These are phyloP conservation scores for Heliconius cydno DNA, from an alignment of 2,888 invertebrate species.

Conservation along the genomic window DNA sequence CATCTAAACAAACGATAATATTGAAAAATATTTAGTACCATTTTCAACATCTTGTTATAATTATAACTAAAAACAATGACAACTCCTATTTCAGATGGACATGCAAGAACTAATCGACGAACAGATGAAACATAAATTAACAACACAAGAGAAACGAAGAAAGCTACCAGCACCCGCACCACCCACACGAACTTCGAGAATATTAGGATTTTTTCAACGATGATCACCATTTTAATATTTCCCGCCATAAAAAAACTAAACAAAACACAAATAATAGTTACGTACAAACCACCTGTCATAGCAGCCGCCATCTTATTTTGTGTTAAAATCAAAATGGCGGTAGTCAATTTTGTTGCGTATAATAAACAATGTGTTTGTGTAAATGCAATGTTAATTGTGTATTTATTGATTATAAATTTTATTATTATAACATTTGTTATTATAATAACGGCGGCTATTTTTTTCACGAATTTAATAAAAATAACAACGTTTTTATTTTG, in stretches of 20 bases:
- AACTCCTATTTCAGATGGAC: slow-evolving; percentile 88
- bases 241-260: slow-evolving; percentile 20
- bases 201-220: slow-evolving; percentile 82
- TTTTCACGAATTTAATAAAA: slow-evolving; percentile 1
- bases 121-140: slow-evolving; percentile 93
- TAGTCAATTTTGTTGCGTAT: slow-evolving; percentile 53
- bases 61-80: background rate
- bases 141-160: slow-evolving; percentile 84
- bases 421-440: background rate
- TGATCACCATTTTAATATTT: slow-evolving; percentile 66
- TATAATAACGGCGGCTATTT: background rate
- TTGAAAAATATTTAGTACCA: background rate
- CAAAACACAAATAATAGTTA: slow-evolving; percentile 50
- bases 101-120: slow-evolving; percentile 96
- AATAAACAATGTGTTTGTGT: slow-evolving; percentile 52
- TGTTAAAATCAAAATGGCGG: slow-evolving; percentile 16
- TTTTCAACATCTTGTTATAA: background rate
- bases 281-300: slow-evolving; percentile 23
- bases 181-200: slow-evolving; percentile 68
- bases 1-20: too few relatives aligned
- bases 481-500: background rate
- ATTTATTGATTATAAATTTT: slow-evolving; percentile 59
- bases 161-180: slow-evolving; percentile 73
- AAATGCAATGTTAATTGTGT: slow-evolving; percentile 59
- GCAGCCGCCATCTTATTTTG: slow-evolving; percentile 19